Percentiles rank a stretch among this genome's conserved stretches.
Conservation (phyloP, 2,113 vertebrate genomes). For the Aleadryas rufinucha region DNA sequence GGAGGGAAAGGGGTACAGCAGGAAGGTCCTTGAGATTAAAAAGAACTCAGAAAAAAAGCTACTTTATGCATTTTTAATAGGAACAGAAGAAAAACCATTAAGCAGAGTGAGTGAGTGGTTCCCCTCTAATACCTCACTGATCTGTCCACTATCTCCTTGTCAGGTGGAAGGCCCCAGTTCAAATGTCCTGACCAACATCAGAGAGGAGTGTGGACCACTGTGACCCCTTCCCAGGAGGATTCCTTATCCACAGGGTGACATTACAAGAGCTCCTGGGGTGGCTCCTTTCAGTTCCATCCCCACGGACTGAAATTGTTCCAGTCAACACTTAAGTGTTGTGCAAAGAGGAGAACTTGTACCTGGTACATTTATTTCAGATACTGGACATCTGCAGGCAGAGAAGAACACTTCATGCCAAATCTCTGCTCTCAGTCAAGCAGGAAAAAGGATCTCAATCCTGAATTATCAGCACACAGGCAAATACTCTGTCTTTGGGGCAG, state of each 20-base stretch:
- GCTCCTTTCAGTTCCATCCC: neutral
- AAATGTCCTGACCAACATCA: neutral
- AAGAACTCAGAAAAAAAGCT: neutral
- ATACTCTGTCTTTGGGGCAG: neutral
- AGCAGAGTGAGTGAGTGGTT: neutral
- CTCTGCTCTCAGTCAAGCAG: neutral
- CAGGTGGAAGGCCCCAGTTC: neutral
- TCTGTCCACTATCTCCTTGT: neutral
- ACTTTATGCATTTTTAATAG: slow-evolving; percentile 12
- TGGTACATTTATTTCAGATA: neutral
- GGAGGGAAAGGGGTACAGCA: neutral
- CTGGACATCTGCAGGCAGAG: neutral
- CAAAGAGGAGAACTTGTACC: neutral
- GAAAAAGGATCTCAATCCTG: neutral
- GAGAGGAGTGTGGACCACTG: neutral
- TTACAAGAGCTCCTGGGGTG: neutral
- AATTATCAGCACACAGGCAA: neutral
- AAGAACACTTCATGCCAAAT: neutral
- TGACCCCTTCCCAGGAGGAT: neutral
- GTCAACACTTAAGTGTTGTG: neutral
- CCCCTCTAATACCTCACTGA: neutral
- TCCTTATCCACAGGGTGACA: neutral
- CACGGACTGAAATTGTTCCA: neutral
- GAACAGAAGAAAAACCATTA: neutral
- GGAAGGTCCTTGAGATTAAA: neutral